phyloP scores from a whole-genome alignment of 2,888 invertebrate species.

The Phaedon cochleariae region DNA sequence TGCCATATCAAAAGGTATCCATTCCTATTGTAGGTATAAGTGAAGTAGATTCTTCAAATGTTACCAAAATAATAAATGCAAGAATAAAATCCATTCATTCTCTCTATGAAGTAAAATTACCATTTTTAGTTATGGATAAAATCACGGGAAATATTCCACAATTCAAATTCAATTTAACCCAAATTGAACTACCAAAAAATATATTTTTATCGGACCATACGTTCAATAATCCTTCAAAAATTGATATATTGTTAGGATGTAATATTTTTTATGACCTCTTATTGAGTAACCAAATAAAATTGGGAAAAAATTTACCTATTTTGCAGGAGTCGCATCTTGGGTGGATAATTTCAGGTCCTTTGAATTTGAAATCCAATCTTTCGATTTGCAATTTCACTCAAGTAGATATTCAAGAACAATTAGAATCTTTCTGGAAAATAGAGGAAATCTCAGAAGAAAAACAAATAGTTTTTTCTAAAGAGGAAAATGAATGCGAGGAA shows the following conservation, averaged over 20 bases:
- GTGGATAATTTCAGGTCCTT: slow-evolving; percentile 8
- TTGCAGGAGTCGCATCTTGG: slow-evolving; percentile 10
- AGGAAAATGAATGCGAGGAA: slow-evolving; percentile 28
- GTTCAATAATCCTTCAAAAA: not conserved
- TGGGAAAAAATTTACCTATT: not conserved
- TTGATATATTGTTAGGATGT: slow-evolving; percentile 7
- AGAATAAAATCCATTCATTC: slow-evolving; percentile 9
- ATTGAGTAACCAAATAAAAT: slow-evolving; percentile 7
- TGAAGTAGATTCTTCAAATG: slow-evolving; percentile 11
- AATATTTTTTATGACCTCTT: slow-evolving; percentile 8
- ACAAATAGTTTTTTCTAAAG: not conserved
- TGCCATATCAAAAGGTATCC: slow-evolving; percentile 4
- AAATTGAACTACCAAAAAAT: slow-evolving; percentile 6
- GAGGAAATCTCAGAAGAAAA: slow-evolving; percentile 12
- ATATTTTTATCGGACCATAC: not conserved
- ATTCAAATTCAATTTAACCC: not conserved
- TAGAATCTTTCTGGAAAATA: slow-evolving; percentile 2
- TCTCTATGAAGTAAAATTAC: not conserved
- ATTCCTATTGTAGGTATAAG: slow-evolving; percentile 8
- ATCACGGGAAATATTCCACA: slow-evolving; percentile 16
- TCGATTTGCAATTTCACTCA: not conserved
- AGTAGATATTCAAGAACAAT: slow-evolving; percentile 1
- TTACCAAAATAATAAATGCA: slow-evolving; percentile 11
- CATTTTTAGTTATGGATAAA: slow-evolving; percentile 6
- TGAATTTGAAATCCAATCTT: not conserved